phyloP scores from a whole-genome alignment of 53 echinoderm and acorn worm genomes.

The Holothuria scabra region DNA sequence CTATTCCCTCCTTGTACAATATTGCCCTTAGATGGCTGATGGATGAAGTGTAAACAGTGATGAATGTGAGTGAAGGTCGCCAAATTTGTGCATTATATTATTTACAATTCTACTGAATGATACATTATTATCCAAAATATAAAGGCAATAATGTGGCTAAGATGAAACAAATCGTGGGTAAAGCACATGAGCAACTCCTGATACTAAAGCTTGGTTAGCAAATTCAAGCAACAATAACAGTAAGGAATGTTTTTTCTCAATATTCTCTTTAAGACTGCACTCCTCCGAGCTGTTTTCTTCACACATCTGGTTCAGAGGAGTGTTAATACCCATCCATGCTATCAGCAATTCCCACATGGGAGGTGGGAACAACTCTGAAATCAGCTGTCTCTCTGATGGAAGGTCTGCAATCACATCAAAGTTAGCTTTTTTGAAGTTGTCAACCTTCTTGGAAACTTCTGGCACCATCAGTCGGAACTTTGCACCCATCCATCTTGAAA shows the following conservation, averaged over 20 bases:
- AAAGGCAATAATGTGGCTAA: too few species aligned
- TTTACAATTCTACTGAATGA: too few species aligned
- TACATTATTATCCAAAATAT: too few species aligned
- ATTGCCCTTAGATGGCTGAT: too few species aligned
- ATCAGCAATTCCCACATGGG: constrained; percentile 18
- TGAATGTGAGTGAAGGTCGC: too few species aligned
- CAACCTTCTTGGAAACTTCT: constrained; percentile 20
- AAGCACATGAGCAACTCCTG: constrained; percentile 44
- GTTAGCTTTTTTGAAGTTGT: constrained; percentile 28
- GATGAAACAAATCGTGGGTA: constrained; percentile 34
- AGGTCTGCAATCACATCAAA: constrained; percentile 16
- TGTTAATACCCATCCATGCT: constrained; percentile 7
- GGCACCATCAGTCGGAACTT: constrained; percentile 39
- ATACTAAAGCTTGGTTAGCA: constrained; percentile 44
- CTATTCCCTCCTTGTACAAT: too few species aligned
- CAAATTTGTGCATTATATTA: too few species aligned
- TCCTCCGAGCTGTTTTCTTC: too few species aligned
- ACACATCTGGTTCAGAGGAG: too few species aligned
- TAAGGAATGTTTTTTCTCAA: constrained; percentile 3
- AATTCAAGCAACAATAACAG: constrained; percentile 41
- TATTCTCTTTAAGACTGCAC: too few species aligned
- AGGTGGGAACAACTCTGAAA: constrained; percentile 20
- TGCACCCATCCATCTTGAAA: constrained; percentile 18
- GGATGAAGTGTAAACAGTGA: too few species aligned
- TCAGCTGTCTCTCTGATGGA: constrained; percentile 12